Base-by-base conservation (phyloP, 64 coral and sea anemone species). In the Acropora yongei region DNA sequence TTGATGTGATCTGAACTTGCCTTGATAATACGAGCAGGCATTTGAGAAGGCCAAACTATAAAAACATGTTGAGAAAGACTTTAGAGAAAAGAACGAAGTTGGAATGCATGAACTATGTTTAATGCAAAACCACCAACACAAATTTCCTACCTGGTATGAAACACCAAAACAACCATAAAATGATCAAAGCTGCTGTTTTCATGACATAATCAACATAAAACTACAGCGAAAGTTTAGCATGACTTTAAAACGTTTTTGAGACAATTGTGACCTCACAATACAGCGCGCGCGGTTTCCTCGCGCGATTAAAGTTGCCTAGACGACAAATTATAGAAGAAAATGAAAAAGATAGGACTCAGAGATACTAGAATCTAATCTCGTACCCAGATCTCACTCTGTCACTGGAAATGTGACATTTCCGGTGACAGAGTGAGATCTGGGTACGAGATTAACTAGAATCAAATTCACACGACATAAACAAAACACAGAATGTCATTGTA, bases 21-120 rank as follows among this genome's bases (percentile, higher is more conserved):
- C 51, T 78, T 87, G 91, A 87, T n/a, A 13, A 93, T 93, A 3
- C 45, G 57, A 19, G 84, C 82, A 14, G 60, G 10, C 60, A 14
- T 63, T 63, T 85, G 44, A 72, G 12, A 71, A 48, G 13, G 45
- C 3, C 68, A n/a, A 16, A 51, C 47, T 6, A 7, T 5, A 63
- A 7, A 63, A 63, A 63, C 6, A 14, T 14, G 16, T 13, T 14
- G 60, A 63, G 8, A 11, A 12, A 12, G 11, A 3, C 11, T 13
- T 10, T 12, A 3, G 60, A 63, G 3, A 63, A 63, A 63, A 63
- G 2, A 9, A 5, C 51, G 51, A 55, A 55, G 51, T 30, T 30
- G 0, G 30, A 30, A 30, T 30, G 30, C 30, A 30, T 30, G 30
- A 30, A 30, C 30, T 30, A 30, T 30, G 30, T 30, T 30, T 30